Evolutionary conservation across 2,113 vertebrate species (phyloP), one percentile per base, ranked within the genome.

Genomic region (Perccottus glenii): DNA sequence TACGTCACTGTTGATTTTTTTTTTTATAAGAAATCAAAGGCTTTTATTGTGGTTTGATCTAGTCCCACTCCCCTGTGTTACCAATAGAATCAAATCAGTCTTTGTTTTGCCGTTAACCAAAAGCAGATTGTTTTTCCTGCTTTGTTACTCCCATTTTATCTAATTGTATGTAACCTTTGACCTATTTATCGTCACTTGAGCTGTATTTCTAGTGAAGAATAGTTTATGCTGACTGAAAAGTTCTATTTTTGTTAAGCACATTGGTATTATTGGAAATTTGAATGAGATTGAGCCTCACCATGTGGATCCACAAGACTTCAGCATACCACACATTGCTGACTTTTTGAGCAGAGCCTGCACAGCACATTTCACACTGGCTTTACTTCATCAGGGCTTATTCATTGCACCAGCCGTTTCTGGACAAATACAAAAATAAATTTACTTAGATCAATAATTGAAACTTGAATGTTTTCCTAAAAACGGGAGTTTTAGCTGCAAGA

Each of bases 321-420:
- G 57, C 71, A 77, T 63, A 44, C 42, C 62, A 5, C 67, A 60
- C 64, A 81, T 86, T 74, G 79, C 36, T 64, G 59, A 11, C 82
- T 78, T 70, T 63, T 76, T 70, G 52, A 78, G 72, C 72, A 56
- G 57, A 78, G 81, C n/a, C n/a, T n/a, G n/a, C 65, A 44, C 27
- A 59, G 33, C 62, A 48, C 55, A 84, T 78, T 83, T 53, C 67
- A 78, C 74, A 52, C 73, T 72, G 75, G 81, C 57, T 86, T 86
- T 73, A 79, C 60, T 40, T 55, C 55, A 66, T 68, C 68, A 75
- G 10, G 9, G 49, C 51, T 48, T 9, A 4, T 86, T 87, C 68
- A 77, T 48, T 43, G 57, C 55, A 66, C 63, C 70, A 73, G 10
- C 10, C 49, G 47, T 44, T 15, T 5, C 44, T 45, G 53, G 66